Conservation (phyloP, 35 echinoderm and acorn worm species). For the Stichopus chloronotus region DNA sequence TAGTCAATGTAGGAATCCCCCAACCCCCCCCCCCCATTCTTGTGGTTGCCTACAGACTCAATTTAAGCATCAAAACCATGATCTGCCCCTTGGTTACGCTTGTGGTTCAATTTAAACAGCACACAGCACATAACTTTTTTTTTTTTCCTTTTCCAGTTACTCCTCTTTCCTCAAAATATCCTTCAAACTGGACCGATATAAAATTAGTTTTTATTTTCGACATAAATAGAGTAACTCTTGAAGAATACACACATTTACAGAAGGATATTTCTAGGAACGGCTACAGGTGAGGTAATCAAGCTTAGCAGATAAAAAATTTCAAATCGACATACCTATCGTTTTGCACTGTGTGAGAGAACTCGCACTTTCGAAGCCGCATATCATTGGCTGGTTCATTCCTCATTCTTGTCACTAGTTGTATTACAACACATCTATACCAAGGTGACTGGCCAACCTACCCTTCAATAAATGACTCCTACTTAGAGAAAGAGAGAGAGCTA, state of each 20-base stretch:
- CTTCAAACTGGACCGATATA: background rate
- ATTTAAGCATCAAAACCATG: background rate
- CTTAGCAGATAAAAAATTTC: background rate
- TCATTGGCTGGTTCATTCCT: background rate
- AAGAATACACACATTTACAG: conserved; percentile 31
- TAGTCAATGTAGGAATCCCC: background rate
- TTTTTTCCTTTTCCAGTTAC: too few relatives aligned
- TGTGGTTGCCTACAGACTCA: background rate
- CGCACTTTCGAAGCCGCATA: background rate
- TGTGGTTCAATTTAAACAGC: too few relatives aligned
- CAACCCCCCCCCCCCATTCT: background rate
- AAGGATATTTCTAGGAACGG: background rate
- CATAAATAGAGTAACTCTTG: conserved; percentile 39
- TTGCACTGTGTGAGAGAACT: background rate
- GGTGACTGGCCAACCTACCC: background rate
- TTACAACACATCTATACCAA: conserved; percentile 11
- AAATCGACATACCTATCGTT: background rate
- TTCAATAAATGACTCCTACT: conserved; percentile 51
- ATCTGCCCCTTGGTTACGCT: background rate
- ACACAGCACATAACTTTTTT: background rate
- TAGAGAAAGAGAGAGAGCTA: conserved; percentile 12
- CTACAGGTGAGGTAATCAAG: background rate
- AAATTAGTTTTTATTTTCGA: background rate
- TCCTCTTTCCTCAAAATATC: conserved; percentile 3
- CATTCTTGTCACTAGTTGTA: background rate